Percentiles rank a stretch among this genome's conserved stretches.
These are phyloP conservation scores for Limonius californicus DNA, from an alignment of 1,140 invertebrate species.

Conservation along the genomic window DNA sequence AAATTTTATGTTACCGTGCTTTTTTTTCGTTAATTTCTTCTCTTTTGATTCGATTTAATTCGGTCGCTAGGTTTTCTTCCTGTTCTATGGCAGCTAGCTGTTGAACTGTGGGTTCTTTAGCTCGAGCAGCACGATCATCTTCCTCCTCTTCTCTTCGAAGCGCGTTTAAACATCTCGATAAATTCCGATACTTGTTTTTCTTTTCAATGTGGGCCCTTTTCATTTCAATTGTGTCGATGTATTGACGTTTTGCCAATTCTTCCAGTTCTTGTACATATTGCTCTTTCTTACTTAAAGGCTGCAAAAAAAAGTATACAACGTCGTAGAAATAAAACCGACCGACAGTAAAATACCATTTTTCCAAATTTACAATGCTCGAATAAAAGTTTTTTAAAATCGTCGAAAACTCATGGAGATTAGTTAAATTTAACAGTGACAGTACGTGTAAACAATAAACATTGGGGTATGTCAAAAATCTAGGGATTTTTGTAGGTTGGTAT, in stretches of 20 bases:
- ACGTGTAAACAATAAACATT: too few relatives aligned
- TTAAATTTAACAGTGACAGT: too few relatives aligned
- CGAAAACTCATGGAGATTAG: too few relatives aligned
- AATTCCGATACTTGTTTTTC: constrained; percentile 33
- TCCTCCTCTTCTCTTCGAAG: constrained; percentile 33
- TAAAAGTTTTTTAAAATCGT: too few relatives aligned
- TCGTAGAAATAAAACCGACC: too few relatives aligned
- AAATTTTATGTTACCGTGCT: not conserved
- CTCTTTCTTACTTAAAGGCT: too few relatives aligned
- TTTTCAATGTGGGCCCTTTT: constrained; percentile 31
- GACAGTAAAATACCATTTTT: too few relatives aligned
- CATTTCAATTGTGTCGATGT: constrained; percentile 28
- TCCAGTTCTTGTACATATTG: constrained; percentile 12
- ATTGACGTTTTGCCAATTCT: constrained; percentile 25
- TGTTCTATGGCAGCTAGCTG: constrained; percentile 27
- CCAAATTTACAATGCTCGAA: too few relatives aligned
- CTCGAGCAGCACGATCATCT: constrained; percentile 19
- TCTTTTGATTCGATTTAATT: constrained; percentile 37
- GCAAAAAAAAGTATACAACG: constrained; percentile 14
- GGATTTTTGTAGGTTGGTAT: too few relatives aligned
- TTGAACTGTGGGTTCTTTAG: constrained; percentile 18
- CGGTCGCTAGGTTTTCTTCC: constrained; percentile 35
- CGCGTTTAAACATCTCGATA: constrained; percentile 32
- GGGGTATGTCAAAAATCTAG: too few relatives aligned
- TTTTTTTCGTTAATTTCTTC: constrained; percentile 33